Base-by-base conservation (phyloP, 2,888 invertebrate species). In the Tetranychus truncatus region DNA sequence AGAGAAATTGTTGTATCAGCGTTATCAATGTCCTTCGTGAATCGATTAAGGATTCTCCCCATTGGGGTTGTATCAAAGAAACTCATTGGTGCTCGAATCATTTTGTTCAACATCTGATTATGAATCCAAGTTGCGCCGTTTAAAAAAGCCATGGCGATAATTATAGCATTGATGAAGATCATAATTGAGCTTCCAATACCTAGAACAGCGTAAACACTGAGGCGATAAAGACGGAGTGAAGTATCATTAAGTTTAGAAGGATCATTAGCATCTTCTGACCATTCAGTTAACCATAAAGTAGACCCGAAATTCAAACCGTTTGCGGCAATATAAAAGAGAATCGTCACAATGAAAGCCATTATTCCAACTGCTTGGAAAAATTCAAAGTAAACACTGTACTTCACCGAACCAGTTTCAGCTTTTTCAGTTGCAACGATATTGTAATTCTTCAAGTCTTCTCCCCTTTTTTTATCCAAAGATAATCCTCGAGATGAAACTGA, bases 331-430 rank as follows among this genome's bases (percentile, higher is more conserved):
- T 74, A 55, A 3, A 44, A 75, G 2, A 72, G 1, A 75, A 93
- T 71, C 45, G 71, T 46, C 34, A 76, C 80, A 84, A 85, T 86
- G 86, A 85, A 81, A 80, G 80, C 84, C 83, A 76, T 82, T 80
- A 77, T 3, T 1, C 73, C 71, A 24, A 77, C 69, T 18, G 76
- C 75, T 24, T 75, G 71, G 55, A 78, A 73, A 66, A 76, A 78
- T 21, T 73, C 44, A 1, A 67, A 45, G 45, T 77, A 78, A 20
- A 78, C 75, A 5, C n/a, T 15, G 15, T 45, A 66, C 71, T 77
- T 76, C n/a, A 78, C 78, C 7, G 69, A 69, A 24, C 77, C 77
- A n/a, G 74, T 77, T 74, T 76, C 77, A 8, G 75, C 45, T 24
- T 34, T 21, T 66, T 77, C 77, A 20, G 44, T 44, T 69, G 45